Evolutionary conservation across 2,113 vertebrate species (phyloP), one percentile per base, ranked within the genome.

Genomic region (Tichodroma muraria): DNA sequence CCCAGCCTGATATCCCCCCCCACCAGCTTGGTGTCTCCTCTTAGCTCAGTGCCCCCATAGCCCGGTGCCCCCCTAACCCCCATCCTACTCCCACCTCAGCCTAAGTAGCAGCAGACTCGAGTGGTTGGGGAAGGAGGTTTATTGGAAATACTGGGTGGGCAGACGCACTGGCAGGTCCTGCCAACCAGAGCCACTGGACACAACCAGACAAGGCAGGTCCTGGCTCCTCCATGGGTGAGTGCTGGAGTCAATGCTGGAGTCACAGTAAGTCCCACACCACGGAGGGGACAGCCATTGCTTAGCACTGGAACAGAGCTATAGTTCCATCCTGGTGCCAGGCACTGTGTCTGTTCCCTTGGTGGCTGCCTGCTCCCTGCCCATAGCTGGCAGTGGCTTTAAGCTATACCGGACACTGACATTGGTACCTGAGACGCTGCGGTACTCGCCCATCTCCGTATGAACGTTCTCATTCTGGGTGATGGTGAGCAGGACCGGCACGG

Each of bases 381-480:
- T n/a, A 11, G 68, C 71, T 0, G 81, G 56, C 72, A 95, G 70
- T 5, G 97, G 94, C 71, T 87, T 97, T 95, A 97, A 31, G 61
- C 88, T 97, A 6, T 96, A 97, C 57, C 79, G 92, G 15, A 88
- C 96, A 7, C 94, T 91, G 85, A 97, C 28, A 28, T 95, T 94
- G 61, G 92, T 94, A 20, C 96, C 97, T 0, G 97, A 97, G 21
- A 96, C 4, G 4, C 97, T 96, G 69, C 80, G 94, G 75, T 97
- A 97, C 64, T 97, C 96, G 38, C 95, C 96, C 73, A 61, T 83
- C 73, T 97, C 96, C 0, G 86, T 97, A 3, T 37, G 83, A 27
- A 94, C 50, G 0, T 50, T 73, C 81, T 97, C 96, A 1, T 97
- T 97, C 89, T 96, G 97, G 10, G 84, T 89, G 89, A 97, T 68